A percentile compares a stretch with the other conserved stretches of the same genome.
phyloP scores from a whole-genome alignment of 2,888 invertebrate species.

The Ryuthela nishihirai region DNA sequence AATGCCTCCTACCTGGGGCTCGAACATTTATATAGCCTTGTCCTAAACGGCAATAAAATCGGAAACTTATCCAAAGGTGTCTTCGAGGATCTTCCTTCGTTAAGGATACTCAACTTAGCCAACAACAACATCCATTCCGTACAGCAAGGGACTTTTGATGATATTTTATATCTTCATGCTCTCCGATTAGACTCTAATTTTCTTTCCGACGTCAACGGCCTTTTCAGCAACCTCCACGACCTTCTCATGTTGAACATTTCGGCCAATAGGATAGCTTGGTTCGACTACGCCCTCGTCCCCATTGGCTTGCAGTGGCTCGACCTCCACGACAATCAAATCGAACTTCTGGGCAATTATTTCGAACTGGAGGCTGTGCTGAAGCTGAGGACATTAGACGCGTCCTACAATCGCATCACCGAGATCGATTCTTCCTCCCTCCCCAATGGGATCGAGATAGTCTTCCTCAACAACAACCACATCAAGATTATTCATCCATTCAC shows the following conservation, averaged over 20 bases:
- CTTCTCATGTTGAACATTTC: slow-evolving; percentile 87
- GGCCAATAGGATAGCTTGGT: slow-evolving; percentile 82
- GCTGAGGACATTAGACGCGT: slow-evolving; percentile 82
- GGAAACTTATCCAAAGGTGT: slow-evolving; percentile 75
- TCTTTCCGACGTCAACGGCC: slow-evolving; percentile 72
- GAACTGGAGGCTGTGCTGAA: slow-evolving; percentile 74
- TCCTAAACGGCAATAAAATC: slow-evolving; percentile 84
- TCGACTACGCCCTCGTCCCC: slow-evolving; percentile 85
- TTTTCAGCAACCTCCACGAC: slow-evolving; percentile 77
- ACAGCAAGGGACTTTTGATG: slow-evolving; percentile 74
- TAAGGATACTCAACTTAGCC: slow-evolving; percentile 73
- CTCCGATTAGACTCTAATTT: slow-evolving; percentile 82
- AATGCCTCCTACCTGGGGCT: slow-evolving; percentile 78
- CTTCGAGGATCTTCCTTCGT: slow-evolving; percentile 69
- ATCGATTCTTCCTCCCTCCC: slow-evolving; percentile 73
- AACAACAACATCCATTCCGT: slow-evolving; percentile 74
- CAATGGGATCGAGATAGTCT: slow-evolving; percentile 74
- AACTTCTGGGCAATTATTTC: slow-evolving; percentile 75
- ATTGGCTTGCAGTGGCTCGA: slow-evolving; percentile 82
- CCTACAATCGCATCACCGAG: slow-evolving; percentile 70
- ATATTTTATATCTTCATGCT: slow-evolving; percentile 69
- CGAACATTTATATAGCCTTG: slow-evolving; percentile 78
- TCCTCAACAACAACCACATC: slow-evolving; percentile 82
- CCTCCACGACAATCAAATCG: slow-evolving; percentile 79
- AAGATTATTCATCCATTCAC: slow-evolving; percentile 80